Base-by-base conservation (phyloP, 2,888 invertebrate species). In the Orthonychiurus folsomi region DNA sequence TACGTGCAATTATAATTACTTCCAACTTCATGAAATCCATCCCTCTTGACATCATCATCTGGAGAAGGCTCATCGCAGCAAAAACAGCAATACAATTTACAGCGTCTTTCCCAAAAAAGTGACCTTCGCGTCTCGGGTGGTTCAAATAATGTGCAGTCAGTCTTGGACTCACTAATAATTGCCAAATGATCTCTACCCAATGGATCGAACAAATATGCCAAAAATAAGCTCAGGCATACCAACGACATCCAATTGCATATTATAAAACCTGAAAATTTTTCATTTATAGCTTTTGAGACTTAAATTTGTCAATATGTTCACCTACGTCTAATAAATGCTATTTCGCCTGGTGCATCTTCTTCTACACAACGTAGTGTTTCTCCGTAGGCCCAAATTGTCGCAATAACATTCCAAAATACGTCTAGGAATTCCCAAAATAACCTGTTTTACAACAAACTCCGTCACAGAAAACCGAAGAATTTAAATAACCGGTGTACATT, bases 161-260 rank as follows among this genome's bases (percentile, higher is more conserved):
- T 55, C 5, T 28, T 26, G 15, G 37, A 15, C n/a, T n/a, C n/a
- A n/a, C n/a, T n/a, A n/a, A n/a, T n/a, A 5, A 37, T 15, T 75
- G 91, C 90, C 76, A 90, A 89, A 21, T 52, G 52, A 12, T 23
- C 12, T 9, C 37, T 5, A 18, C 56, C 56, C 28, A 56, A 56
- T 2, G 56, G 56, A 20, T 56, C 56, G 28, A 26, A 56, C 20
- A 56, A 56, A 21, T 26, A 56, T 3, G 37, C 15, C 15, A 56
- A 27, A 20, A 27, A 56, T 9, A 56, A 21, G 3, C 27, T 20
- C 23, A 56, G 37, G 28, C 26, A 25, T 2, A 56, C 23, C 3
- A 56, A 9, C 18, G 56, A 56, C 5, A 56, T 21, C 56, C 56
- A 56, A 20, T 56, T 56, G 20, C 56, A 56, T 20, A 56, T 56